Evolutionary conservation across 2,113 vertebrate genomes (phyloP).

Genomic region (Talpa occidentalis): DNA sequence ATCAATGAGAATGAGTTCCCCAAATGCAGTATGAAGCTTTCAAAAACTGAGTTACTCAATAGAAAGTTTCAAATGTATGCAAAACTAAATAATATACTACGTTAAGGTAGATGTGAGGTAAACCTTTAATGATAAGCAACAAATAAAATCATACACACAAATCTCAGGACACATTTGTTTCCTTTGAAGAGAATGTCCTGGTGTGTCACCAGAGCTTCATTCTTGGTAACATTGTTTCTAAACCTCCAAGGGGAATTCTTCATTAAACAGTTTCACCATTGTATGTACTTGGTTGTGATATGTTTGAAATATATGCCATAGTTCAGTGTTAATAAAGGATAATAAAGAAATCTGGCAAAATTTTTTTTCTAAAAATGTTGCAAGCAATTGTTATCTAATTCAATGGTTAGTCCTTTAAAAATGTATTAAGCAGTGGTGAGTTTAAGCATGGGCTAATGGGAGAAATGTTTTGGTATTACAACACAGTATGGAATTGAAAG

Average conservation of each 20-base stretch:
- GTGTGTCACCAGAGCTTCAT: background rate
- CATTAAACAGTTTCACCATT: background rate
- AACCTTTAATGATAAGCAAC: background rate
- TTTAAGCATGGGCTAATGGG: background rate
- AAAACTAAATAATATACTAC: background rate
- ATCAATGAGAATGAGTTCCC: background rate
- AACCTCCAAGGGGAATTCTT: background rate
- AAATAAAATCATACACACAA: background rate
- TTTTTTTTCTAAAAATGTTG: background rate
- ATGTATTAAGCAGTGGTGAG: background rate
- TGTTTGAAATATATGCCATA: background rate
- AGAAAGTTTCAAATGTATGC: constrained; percentile 39
- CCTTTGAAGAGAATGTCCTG: background rate
- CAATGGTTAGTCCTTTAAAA: background rate
- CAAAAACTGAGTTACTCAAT: background rate
- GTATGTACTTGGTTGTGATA: background rate
- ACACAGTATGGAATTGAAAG: background rate
- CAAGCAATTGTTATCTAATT: background rate
- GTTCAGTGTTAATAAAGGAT: background rate
- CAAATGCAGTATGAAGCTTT: background rate
- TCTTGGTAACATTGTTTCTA: background rate
- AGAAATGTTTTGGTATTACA: background rate
- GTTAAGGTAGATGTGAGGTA: background rate
- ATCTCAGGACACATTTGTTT: background rate
- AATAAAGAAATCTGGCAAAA: background rate